Conservation (phyloP, 2,113 vertebrate genomes). For the Myiagra hebetior region DNA sequence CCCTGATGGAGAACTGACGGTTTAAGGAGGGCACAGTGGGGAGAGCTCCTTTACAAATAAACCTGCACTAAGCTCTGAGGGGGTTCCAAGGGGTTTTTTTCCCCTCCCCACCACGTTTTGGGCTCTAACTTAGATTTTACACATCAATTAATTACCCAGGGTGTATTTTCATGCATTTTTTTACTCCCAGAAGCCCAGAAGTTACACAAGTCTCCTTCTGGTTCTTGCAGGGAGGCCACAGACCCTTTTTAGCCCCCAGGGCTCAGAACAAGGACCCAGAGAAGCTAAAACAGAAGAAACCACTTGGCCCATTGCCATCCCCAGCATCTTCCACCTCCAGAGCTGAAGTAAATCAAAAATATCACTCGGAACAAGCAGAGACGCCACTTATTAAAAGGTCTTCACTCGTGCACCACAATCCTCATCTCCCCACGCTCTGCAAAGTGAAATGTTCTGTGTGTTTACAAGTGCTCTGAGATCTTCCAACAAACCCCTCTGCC, state of each 20-base stretch:
- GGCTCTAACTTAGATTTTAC: background rate
- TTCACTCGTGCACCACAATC: background rate
- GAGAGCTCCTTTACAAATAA: background rate
- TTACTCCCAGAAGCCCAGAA: background rate
- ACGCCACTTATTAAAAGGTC: background rate
- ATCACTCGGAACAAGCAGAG: background rate
- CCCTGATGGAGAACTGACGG: background rate
- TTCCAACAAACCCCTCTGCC: background rate
- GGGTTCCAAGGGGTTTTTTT: background rate
- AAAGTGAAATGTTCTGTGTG: fast-evolving
- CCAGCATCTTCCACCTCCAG: background rate
- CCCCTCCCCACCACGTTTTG: fast-evolving
- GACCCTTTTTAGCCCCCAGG: background rate
- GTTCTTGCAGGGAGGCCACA: background rate
- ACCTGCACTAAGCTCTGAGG: background rate
- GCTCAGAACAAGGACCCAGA: background rate
- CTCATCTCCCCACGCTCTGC: background rate
- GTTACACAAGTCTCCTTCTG: background rate
- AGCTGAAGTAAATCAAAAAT: background rate
- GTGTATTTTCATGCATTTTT: background rate
- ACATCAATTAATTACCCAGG: too few relatives aligned
- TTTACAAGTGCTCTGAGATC: constrained; percentile 7
- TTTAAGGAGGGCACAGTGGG: background rate
- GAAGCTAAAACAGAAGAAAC: background rate
- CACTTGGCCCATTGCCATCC: background rate